Evolutionary conservation across 1,140 invertebrate genomes (phyloP), one percentile per base, ranked within the genome.

Genomic region (Cecropterus lyciades): DNA sequence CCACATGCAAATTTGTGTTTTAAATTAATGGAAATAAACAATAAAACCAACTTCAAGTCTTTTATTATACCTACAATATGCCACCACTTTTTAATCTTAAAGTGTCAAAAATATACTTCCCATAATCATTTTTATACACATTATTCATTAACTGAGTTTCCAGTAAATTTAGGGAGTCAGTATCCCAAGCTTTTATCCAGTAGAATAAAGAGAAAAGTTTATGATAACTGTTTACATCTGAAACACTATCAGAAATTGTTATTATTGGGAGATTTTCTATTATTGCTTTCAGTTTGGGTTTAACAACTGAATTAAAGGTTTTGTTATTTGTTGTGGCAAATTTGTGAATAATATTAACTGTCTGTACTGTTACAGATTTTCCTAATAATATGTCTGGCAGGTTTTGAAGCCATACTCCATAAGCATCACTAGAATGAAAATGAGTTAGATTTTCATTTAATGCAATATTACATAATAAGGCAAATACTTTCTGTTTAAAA

Each of bases 381-480:
- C 84, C 70, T 24, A 92, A 79, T 37, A 93, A 82, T 51, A 93
- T 91, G 66, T 92, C 82, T 2, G 92, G 89, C 43, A 94, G 72
- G 49, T 87, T 81, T 53, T 78, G 82, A 1, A 93, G 67, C 93
- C 93, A 93, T 16, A 66, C 67, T 55, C 88, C 74, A 77, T 87
- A 93, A 43, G 75, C 72, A 16, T 82, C 70, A 73, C 66, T 78
- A 6, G 67, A 59, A 72, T 92, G 88, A 67, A 92, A 89, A 76
- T 89, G 77, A 42, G 53, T 43, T 62, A 89, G 79, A 65, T 87
- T 87, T 60, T 84, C 79, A 79, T 90, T 92, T 27, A 92, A 73
- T 43, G 87, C 77, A 68, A 93, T 89, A 67, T 86, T 82, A 65
- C 92, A 92, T 20, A 93, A 67, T 46, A 93, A 73, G 45, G 77